Evolutionary conservation across 2,888 invertebrate species (phyloP).

Genomic region (Rosalia funebris): DNA sequence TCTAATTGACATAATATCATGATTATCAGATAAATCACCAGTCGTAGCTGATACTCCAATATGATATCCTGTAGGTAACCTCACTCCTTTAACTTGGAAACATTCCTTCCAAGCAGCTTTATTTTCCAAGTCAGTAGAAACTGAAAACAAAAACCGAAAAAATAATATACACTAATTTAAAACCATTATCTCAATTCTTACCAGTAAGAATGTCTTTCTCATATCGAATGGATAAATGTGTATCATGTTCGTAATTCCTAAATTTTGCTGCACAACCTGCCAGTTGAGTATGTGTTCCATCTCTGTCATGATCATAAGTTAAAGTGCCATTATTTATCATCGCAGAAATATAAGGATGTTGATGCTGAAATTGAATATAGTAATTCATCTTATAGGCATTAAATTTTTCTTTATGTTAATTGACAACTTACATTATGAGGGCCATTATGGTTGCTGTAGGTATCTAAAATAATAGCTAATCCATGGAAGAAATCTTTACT

Average conservation of each 20-base stretch:
- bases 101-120: constrained; percentile 95
- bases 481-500: constrained; percentile 92
- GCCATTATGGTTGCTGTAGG: constrained; percentile 99
- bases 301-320: constrained; percentile 97
- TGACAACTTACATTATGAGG: constrained; percentile 87
- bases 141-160: constrained; percentile 63
- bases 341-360: constrained; percentile 97
- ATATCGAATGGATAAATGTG: constrained; percentile 90
- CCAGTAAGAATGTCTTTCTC: constrained; percentile 89
- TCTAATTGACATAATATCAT: constrained; percentile 92
- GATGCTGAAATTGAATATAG: constrained; percentile 90
- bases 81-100: constrained; percentile 87
- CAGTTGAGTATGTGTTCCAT: constrained; percentile 97
- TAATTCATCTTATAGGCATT: too few species aligned
- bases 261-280: constrained; percentile 97
- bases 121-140: constrained; percentile 91
- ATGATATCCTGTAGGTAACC: constrained; percentile 93
- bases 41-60: constrained; percentile 96
- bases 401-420: constrained; percentile 2
- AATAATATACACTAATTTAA: background rate
- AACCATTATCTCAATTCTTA: constrained; percentile 57
- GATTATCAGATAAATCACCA: constrained; percentile 96
- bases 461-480: constrained; percentile 92
- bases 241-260: constrained; percentile 89
- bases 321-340: constrained; percentile 97